A percentile compares a stretch with the other conserved stretches of the same genome.
These are phyloP conservation scores for Chrysolina haemoptera DNA, from an alignment of 2,888 invertebrate species.

Conservation along the genomic window DNA sequence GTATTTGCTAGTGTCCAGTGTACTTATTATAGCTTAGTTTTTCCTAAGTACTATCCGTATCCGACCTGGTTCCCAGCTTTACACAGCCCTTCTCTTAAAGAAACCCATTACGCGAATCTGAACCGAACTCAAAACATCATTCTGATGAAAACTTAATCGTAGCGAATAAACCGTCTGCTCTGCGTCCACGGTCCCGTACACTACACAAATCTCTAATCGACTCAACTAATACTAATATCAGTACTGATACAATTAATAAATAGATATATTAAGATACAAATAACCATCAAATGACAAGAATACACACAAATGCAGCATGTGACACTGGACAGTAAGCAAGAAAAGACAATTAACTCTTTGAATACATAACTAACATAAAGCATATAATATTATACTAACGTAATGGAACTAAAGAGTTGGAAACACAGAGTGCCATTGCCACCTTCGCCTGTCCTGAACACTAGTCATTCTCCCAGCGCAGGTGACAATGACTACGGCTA, in stretches of 20 bases:
- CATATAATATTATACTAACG: conserved; percentile 52
- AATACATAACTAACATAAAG: conserved; percentile 52
- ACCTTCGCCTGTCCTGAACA: conserved; percentile 41
- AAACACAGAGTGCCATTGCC: conserved; percentile 60
- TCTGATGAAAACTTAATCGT: conserved; percentile 49
- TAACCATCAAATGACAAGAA: conserved; percentile 70
- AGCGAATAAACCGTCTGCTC: conserved; percentile 49
- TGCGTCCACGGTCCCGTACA: conserved; percentile 55
- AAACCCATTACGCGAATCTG: conserved; percentile 63
- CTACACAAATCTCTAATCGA: conserved; percentile 65
- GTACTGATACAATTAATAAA: conserved; percentile 67
- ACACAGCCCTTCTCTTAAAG: conserved; percentile 65
- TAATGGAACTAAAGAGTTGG: conserved; percentile 61
- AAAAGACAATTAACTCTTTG: conserved; percentile 63
- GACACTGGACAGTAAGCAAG: conserved; percentile 71
- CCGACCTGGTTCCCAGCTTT: conserved; percentile 66
- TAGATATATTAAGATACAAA: conserved; percentile 68
- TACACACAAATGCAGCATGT: conserved; percentile 70
- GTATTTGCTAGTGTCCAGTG: conserved; percentile 68
- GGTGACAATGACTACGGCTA: conserved; percentile 50
- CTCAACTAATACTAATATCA: conserved; percentile 68
- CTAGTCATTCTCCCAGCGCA: conserved; percentile 34
- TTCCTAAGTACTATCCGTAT: conserved; percentile 63
- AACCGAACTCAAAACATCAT: conserved; percentile 57
- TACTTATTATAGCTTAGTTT: conserved; percentile 55